Conservation (phyloP, 35 echinoderm and acorn worm species). For the Antedon bifida region DNA sequence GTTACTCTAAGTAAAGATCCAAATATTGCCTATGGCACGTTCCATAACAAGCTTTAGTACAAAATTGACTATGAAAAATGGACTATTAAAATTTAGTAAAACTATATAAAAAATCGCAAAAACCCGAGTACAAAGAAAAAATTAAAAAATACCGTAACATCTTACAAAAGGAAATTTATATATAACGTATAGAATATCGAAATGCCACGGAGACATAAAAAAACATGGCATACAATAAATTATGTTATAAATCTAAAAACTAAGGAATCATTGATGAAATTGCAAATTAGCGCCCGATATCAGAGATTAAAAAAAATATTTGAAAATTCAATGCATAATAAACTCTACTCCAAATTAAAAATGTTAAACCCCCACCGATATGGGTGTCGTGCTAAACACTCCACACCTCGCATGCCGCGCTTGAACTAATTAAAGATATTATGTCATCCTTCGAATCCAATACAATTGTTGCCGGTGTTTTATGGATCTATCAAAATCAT, state of each 20-base stretch:
- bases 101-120: neutral
- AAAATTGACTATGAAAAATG: neutral
- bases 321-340: neutral
- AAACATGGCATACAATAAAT: neutral
- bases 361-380: neutral
- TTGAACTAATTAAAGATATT: neutral
- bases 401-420: neutral
- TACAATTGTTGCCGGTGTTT: neutral
- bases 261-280: neutral
- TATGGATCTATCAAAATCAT: neutral
- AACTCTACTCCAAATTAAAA: neutral
- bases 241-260: neutral
- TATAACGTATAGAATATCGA: too few relatives aligned
- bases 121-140: neutral
- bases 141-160: neutral
- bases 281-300: neutral
- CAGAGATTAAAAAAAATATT: neutral
- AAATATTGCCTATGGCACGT: neutral
- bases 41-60: neutral
- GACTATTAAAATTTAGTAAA: neutral
- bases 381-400: neutral
- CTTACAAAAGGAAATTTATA: neutral
- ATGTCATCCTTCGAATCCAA: neutral
- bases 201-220: too few relatives aligned
- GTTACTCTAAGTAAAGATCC: too few relatives aligned